Evolutionary conservation across 2,113 vertebrate species (phyloP), one percentile per base, ranked within the genome.

Genomic region (Aphyosemion australe): DNA sequence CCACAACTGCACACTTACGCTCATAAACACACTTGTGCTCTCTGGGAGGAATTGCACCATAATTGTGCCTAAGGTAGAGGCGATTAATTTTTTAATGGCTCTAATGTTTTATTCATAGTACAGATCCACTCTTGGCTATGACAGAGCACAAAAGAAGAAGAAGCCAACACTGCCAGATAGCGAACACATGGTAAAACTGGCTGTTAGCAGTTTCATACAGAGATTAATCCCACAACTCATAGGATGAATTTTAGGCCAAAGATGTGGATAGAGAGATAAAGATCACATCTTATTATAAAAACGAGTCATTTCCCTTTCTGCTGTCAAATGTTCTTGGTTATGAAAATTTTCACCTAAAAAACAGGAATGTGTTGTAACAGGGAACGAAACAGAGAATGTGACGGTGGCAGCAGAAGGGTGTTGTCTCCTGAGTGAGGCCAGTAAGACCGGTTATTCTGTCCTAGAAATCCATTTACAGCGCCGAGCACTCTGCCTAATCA

Each of bases 61-160:
- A 92, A 92, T 92, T 90, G 88, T 80, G 87, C 89, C 88, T 84
- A 80, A 86, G 88, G 86, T 91, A 85, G 86, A 80, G 67, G 80
- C 79, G 73, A 91, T 91, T 78, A 78, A 91, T 92, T 88, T 93
- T 93, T 90, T 87, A 90, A 92, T 91, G 83, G 84, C 86, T 80
- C 89, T 65, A 81, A 92, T 93, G 85, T 91, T 91, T 93, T 93
- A 93, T 93, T 93, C 89, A 92, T 89, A 75, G 49, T 56, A 74
- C 65, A 72, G 74, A 77, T 78, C 79, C 70, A 61, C 78, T 85
- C 78, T 76, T 78, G 67, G 65, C 79, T 80, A 72, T 86, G 83
- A 72, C 61, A 70, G 61, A 74, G 54, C 18, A 46, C 64, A 59
- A 39, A 42, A 84, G 53, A 50, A 51, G 10, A 26, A 51, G 8